A percentile compares a stretch with the other conserved stretches of the same genome.
phyloP scores from a whole-genome alignment of 2,113 vertebrate genomes.

The Falcunculus frontatus region DNA sequence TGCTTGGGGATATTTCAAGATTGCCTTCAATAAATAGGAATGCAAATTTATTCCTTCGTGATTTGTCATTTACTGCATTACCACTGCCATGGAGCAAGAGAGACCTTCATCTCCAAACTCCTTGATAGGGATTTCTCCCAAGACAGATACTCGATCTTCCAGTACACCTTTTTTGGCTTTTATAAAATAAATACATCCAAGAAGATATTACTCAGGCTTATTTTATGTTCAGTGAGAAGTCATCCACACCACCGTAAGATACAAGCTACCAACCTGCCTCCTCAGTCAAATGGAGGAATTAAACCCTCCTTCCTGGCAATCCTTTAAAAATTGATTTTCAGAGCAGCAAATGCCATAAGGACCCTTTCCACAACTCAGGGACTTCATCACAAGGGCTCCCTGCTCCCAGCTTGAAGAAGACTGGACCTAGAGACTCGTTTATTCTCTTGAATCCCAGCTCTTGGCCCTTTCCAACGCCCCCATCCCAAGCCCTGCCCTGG shows the following conservation, averaged over 20 bases:
- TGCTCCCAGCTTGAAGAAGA: not conserved
- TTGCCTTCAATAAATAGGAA: slow-evolving; percentile 32
- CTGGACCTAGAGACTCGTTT: rapidly evolving
- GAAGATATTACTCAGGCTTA: not conserved
- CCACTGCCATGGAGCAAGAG: not conserved
- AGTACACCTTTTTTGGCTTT: not conserved
- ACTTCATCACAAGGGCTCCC: not conserved
- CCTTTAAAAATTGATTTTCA: not conserved
- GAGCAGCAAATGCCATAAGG: not conserved
- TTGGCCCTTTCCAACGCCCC: rapidly evolving
- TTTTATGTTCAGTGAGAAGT: not conserved
- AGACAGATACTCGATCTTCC: not conserved
- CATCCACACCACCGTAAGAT: not conserved
- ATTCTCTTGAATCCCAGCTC: not conserved
- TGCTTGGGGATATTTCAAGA: slow-evolving; percentile 4
- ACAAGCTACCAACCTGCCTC: not conserved
- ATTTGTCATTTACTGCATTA: not conserved
- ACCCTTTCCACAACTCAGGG: not conserved
- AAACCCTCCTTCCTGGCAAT: not conserved
- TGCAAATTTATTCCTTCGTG: slow-evolving; percentile 37
- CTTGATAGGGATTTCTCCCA: not conserved
- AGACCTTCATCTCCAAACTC: not conserved
- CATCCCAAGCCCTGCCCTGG: no score
- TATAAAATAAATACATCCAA: not conserved
- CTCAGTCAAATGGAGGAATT: not conserved